A percentile compares a stretch with the other conserved stretches of the same genome.
Conservation (phyloP, 2,797 vertebrate genomes). For the Apodemus agrarius region DNA sequence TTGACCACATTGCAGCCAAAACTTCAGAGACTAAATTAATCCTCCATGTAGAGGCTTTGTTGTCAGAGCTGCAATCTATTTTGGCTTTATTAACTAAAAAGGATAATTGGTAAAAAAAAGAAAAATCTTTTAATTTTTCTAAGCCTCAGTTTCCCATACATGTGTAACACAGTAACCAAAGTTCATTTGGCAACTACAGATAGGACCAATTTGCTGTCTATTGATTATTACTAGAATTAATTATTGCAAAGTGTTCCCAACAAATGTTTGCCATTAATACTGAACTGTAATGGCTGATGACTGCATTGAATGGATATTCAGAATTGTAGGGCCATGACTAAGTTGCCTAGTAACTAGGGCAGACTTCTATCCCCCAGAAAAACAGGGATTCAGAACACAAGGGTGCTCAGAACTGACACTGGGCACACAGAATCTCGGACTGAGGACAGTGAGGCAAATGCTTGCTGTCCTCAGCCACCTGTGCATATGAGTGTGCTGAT, state of each 20-base stretch:
- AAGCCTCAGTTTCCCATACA: not conserved
- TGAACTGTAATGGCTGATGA: not conserved
- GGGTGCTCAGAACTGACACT: not conserved
- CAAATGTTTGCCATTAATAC: slow-evolving; percentile 3
- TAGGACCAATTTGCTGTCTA: not conserved
- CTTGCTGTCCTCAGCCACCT: not conserved
- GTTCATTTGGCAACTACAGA: not conserved
- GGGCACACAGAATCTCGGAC: not conserved
- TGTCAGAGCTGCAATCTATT: slow-evolving; percentile 9
- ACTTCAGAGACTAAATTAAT: not conserved
- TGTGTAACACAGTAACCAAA: not conserved
- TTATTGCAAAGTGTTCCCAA: slow-evolving; percentile 5
- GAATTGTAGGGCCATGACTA: slow-evolving; percentile 20
- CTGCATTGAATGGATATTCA: slow-evolving; percentile 2
- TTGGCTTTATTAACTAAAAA: not conserved
- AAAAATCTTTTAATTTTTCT: not conserved
- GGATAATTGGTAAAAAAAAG: not conserved
- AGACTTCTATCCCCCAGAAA: not conserved
- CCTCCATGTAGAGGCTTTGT: not conserved
- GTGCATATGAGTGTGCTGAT: not conserved
- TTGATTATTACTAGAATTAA: slow-evolving; percentile 25
- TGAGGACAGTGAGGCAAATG: not conserved
- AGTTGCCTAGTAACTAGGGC: not conserved
- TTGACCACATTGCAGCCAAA: not conserved
- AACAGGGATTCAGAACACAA: not conserved